These are phyloP conservation scores for Lacanobia oleracea DNA, from an alignment of 2,888 invertebrate species.

Conservation along the genomic window DNA sequence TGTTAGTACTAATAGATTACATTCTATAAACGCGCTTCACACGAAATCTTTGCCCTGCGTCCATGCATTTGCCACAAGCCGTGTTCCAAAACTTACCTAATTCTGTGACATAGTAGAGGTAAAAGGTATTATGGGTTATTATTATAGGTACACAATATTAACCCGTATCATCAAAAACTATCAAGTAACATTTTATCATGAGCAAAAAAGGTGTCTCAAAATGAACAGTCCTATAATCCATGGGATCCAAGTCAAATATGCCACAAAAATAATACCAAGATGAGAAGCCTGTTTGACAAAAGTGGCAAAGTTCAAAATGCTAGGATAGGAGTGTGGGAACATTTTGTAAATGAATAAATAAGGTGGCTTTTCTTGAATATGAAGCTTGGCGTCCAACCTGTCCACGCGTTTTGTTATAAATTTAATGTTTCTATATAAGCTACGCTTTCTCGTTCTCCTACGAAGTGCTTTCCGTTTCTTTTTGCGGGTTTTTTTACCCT, in stretches of 20 bases:
- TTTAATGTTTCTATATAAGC: background rate
- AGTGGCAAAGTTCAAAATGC: slow-evolving; percentile 1
- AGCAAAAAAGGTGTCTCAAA: background rate
- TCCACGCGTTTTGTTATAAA: slow-evolving; percentile 22
- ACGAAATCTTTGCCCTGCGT: too few species aligned
- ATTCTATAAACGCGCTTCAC: too few species aligned
- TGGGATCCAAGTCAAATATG: slow-evolving; percentile 29
- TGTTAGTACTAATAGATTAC: too few species aligned
- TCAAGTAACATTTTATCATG: background rate
- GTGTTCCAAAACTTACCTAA: too few species aligned
- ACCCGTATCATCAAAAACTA: too few species aligned
- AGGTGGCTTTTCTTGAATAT: background rate
- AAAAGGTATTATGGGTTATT: too few species aligned
- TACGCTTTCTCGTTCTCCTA: background rate
- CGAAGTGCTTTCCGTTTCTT: background rate
- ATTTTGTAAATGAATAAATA: slow-evolving; percentile 9
- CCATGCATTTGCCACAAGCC: too few species aligned
- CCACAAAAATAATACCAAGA: slow-evolving; percentile 3
- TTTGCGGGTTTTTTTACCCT: background rate
- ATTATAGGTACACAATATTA: too few species aligned
- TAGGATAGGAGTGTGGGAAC: slow-evolving; percentile 16
- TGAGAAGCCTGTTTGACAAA: background rate
- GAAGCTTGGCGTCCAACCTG: background rate
- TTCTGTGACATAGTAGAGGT: too few species aligned
- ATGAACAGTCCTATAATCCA: slow-evolving; percentile 16